Evolutionary conservation across 2,113 vertebrate species (phyloP).

Genomic region (Macrotis lagotis): DNA sequence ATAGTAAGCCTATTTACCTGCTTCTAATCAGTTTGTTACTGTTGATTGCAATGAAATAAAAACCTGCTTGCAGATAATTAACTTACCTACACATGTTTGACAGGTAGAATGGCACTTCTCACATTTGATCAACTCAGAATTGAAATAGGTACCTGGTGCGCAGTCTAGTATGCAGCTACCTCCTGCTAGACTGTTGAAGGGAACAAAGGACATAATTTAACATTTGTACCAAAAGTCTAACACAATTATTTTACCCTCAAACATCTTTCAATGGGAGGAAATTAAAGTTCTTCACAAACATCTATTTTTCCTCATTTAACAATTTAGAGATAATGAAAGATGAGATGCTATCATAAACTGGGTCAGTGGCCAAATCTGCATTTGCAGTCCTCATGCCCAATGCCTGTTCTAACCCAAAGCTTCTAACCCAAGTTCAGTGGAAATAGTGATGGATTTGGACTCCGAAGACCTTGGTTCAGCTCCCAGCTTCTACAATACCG

Average conservation of each 20-base stretch:
- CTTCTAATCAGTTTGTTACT: background rate
- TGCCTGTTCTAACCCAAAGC: background rate
- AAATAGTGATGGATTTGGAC: background rate
- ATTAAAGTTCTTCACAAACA: background rate
- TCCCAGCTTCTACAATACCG: background rate
- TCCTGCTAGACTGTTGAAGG: slow-evolving; percentile 86
- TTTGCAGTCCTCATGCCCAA: background rate
- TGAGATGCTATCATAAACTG: background rate
- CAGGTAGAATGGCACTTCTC: slow-evolving; percentile 88
- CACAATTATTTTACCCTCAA: slow-evolving; percentile 34
- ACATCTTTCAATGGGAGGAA: background rate
- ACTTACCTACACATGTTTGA: slow-evolving; percentile 88
- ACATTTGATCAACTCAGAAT: slow-evolving; percentile 87
- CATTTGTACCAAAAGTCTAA: background rate
- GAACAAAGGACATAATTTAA: slow-evolving; percentile 40
- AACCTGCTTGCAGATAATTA: rapidly evolving
- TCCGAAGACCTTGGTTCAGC: background rate
- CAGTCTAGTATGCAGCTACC: slow-evolving; percentile 91
- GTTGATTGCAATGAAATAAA: background rate
- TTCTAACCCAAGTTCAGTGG: background rate
- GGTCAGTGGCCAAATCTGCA: background rate
- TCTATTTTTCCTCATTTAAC: background rate
- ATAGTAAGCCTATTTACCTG: background rate
- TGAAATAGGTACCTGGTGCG: slow-evolving; percentile 88
- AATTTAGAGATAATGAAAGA: background rate